phyloP scores from a whole-genome alignment of 2,113 vertebrate species.

The Myocastor coypus region DNA sequence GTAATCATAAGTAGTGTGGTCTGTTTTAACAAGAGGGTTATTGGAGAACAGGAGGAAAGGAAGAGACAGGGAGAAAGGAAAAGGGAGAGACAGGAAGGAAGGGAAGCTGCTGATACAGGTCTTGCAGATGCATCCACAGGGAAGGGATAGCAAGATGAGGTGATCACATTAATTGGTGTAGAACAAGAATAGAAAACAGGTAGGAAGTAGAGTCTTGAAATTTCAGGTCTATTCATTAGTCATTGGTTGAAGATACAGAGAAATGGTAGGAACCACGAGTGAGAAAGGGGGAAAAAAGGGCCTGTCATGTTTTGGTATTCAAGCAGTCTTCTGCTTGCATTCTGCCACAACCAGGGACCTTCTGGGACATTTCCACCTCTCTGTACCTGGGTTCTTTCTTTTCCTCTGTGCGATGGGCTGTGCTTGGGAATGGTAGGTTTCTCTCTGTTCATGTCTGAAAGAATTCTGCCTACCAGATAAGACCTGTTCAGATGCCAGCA shows the following conservation, averaged over 20 bases:
- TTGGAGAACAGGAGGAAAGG: background rate
- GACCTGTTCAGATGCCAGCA: background rate
- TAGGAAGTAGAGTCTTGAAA: slow-evolving; percentile 53
- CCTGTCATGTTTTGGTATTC: background rate
- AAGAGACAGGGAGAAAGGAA: background rate
- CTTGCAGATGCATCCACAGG: background rate
- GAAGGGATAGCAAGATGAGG: slow-evolving; percentile 44
- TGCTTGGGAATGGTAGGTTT: too few species aligned
- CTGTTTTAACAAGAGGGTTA: slow-evolving; percentile 20
- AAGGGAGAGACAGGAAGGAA: background rate
- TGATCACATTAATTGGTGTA: slow-evolving; percentile 52
- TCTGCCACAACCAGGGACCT: background rate
- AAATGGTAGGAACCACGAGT: slow-evolving; percentile 16
- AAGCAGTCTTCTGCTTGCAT: background rate
- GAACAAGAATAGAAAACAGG: slow-evolving; percentile 68
- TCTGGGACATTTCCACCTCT: background rate
- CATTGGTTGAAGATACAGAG: slow-evolving; percentile 33
- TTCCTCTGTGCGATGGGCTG: rapidly evolving
- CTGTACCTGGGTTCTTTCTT: background rate
- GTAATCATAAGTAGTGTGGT: slow-evolving; percentile 55
- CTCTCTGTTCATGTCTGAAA: background rate
- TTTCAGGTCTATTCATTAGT: slow-evolving; percentile 61
- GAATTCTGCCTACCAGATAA: background rate
- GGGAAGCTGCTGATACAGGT: background rate
- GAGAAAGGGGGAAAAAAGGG: background rate